Evolutionary conservation across 2,888 invertebrate species (phyloP), one percentile per base, ranked within the genome.

Genomic region (Dione vanillae): DNA sequence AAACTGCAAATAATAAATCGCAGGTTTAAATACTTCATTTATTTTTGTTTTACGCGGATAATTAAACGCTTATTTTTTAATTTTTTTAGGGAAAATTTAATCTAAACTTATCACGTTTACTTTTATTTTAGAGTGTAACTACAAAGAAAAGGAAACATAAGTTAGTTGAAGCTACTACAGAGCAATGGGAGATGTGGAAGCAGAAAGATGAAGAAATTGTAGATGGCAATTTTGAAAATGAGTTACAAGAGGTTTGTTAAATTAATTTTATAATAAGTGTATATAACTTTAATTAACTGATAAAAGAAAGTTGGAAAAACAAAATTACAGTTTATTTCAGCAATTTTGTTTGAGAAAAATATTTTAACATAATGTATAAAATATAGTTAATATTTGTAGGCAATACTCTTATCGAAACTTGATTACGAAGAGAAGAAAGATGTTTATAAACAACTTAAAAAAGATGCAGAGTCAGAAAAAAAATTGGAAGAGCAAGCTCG

Each of bases 171-270:
- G 77, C 82, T 68, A 90, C 94, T 19, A 87, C 89, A 35, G 94
- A 95, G 76, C 96, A 96, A 79, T 96, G 96, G 96, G 96, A 96
- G 83, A 94, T 94, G 77, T 96, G 96, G 96, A 96, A 96, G 80
- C 94, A 95, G 83, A 95, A 96, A 81, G 96, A 96, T 88, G 94
- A 94, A 72, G 94, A 95, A 89, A 94, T 96, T 83, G 95, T 95
- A 40, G 94, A 95, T 86, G 93, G 95, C 77, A 87, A 94, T 85
- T 95, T 86, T 83, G 94, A 95, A 80, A 84, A 87, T 77, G 94
- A 95, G 80, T 80, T 95, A 49, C 93, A 94, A 69, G 94, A 95
- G 92, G 97, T 97, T 14, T 47, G 47, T 49, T 43, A 3, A 41
- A 16, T 37, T 51, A n/a, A 12, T 20, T 52, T 19, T 6, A 51